Evolutionary conservation across 2,888 invertebrate species (phyloP).

Genomic region (Glyphotaelius pellucidus): DNA sequence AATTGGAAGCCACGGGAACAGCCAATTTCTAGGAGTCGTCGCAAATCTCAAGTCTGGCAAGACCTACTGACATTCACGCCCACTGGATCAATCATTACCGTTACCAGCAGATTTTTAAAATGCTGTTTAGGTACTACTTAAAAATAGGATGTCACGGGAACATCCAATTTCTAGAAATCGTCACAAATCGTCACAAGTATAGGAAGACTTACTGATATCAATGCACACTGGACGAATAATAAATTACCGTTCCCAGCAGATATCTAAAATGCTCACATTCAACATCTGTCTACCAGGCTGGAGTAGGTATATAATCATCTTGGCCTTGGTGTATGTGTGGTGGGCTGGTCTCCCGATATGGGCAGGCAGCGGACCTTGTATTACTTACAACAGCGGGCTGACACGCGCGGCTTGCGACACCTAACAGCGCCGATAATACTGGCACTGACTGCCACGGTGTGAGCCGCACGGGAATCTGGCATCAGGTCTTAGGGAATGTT

Average conservation of each 20-base stretch:
- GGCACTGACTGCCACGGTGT: background rate
- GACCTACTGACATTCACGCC: background rate
- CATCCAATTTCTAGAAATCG: background rate
- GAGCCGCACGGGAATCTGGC: background rate
- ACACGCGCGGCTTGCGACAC: constrained; percentile 26
- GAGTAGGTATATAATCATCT: constrained; percentile 2
- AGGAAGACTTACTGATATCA: background rate
- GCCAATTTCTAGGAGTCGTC: background rate
- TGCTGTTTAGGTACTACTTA: no score
- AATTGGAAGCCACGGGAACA: background rate
- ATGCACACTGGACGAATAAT: no score
- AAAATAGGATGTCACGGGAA: background rate
- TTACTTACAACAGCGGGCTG: constrained; percentile 37
- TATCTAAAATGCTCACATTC: no score
- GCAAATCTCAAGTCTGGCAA: background rate
- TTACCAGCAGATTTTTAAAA: no score
- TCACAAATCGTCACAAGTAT: background rate
- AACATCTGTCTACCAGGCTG: background rate
- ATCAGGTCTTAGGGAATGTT: background rate
- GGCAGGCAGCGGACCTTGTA: constrained; percentile 47
- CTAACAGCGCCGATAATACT: constrained; percentile 4
- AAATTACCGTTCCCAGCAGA: no score
- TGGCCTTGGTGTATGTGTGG: background rate
- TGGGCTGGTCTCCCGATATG: constrained; percentile 36
- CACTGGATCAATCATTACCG: no score